Conservation (phyloP, 2,113 vertebrate species). For the Eolophus roseicapilla region DNA sequence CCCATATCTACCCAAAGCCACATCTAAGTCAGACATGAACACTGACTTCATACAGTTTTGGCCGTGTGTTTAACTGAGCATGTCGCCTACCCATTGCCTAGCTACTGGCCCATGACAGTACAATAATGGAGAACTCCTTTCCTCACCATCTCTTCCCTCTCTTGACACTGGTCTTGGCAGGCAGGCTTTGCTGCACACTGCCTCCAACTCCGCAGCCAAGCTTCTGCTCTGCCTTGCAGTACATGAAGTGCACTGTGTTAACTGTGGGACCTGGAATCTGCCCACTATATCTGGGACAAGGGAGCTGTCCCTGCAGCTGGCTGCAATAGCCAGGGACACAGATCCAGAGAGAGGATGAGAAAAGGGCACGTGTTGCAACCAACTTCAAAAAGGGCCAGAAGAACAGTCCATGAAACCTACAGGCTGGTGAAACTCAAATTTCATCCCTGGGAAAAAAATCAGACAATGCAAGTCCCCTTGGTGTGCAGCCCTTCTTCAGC, state of each 20-base stretch:
- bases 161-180: background rate
- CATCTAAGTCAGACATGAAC: background rate
- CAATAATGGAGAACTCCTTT: background rate
- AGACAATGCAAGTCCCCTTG: background rate
- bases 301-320: background rate
- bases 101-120: fast-evolving
- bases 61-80: background rate
- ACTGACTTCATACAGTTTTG: background rate
- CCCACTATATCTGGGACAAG: background rate
- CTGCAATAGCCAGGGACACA: background rate
- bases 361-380: fast-evolving
- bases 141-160: background rate
- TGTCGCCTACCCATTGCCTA: no score
- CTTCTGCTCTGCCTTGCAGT: background rate
- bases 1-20: background rate
- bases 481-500: background rate
- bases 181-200: fast-evolving
- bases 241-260: background rate
- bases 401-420: background rate
- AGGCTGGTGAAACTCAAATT: background rate
- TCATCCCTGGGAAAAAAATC: background rate
- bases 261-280: background rate
- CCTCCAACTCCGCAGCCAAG: background rate
- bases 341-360: background rate
- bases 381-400: background rate